Conservation (phyloP, 2,113 vertebrate species). For the Bos taurus region ARS-UCD2.0 NC_037332.1:86984501-86985000, state of each 20-base stretch:
- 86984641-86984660: background rate
- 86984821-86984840: background rate
- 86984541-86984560: background rate
- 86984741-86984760: background rate
- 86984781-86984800: background rate
- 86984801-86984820: background rate
- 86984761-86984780: background rate
- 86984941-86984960: background rate
- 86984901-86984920: background rate
- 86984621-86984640: background rate
- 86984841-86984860: background rate
- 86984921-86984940: background rate
- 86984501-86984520: background rate
- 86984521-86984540: background rate
- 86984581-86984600: background rate
- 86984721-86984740: background rate
- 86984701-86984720: background rate
- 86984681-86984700: background rate
- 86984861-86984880: background rate
- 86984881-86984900: background rate
- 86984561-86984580: background rate
- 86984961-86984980: background rate
- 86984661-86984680: background rate
- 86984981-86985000: background rate
- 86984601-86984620: background rate